Percentiles rank a stretch among this genome's conserved stretches.
Conservation (phyloP, 2,113 vertebrate genomes). For the Propithecus coquereli region DNA sequence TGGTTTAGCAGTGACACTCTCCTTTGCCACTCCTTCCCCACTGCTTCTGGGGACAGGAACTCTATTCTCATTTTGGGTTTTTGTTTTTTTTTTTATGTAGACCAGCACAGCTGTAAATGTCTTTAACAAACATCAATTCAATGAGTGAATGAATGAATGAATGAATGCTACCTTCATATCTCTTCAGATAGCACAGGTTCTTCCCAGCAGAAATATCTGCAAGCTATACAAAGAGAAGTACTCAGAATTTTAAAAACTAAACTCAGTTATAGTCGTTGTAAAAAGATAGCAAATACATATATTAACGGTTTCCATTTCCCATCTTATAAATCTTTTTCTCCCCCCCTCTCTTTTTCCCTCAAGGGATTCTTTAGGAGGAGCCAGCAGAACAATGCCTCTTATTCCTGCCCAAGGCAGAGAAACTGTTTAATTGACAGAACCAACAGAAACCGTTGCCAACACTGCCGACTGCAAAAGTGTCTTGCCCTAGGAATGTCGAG, state of each 20-base stretch:
- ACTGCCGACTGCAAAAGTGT: slow-evolving; percentile 99
- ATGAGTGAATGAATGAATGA: neutral
- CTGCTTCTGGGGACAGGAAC: neutral
- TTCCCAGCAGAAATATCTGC: neutral
- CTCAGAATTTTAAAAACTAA: neutral
- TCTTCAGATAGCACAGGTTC: neutral
- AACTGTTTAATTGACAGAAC: slow-evolving; percentile 99
- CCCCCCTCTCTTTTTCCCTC: slow-evolving; percentile 39
- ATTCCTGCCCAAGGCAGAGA: slow-evolving; percentile 98
- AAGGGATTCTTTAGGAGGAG: slow-evolving; percentile 99
- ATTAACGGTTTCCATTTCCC: neutral
- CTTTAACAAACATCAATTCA: neutral
- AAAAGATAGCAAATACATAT: neutral
- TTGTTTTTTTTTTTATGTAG: neutral
- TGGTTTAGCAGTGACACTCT: neutral
- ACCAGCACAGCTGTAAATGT: neutral
- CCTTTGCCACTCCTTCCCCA: neutral
- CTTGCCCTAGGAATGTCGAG: slow-evolving; percentile 99
- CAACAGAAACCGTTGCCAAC: slow-evolving; percentile 99
- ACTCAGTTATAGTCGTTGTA: neutral
- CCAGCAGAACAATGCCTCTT: slow-evolving; percentile 99
- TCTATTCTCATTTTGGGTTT: too few species aligned
- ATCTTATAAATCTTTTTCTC: neutral
- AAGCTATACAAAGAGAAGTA: neutral
- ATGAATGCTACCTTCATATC: neutral